Conservation (phyloP, 2,113 vertebrate species). For the Martes martes region DNA sequence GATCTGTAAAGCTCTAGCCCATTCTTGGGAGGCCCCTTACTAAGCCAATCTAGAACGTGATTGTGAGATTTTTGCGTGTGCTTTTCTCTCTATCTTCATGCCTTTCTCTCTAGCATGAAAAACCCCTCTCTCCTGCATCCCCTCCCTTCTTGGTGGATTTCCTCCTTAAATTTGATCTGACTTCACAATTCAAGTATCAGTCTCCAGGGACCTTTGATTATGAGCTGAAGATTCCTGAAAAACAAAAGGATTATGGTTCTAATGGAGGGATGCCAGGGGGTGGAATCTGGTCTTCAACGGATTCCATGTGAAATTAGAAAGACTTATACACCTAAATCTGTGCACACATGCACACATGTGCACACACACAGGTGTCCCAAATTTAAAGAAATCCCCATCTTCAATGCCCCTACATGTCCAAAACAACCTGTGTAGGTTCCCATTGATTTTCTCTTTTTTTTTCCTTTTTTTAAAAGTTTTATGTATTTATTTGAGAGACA, state of each 20-base stretch:
- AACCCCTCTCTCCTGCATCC: not conserved
- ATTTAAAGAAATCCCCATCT: not conserved
- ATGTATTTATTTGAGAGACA: not conserved
- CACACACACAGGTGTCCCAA: no score
- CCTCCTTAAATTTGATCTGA: not conserved
- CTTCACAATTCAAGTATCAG: not conserved
- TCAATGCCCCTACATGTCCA: not conserved
- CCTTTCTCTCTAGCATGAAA: not conserved
- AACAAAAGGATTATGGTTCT: not conserved
- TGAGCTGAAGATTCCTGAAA: not conserved
- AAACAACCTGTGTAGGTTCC: not conserved
- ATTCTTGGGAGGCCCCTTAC: not conserved
- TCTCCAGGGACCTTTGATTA: not conserved
- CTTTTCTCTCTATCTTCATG: not conserved
- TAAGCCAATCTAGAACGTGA: not conserved
- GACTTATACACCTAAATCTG: not conserved
- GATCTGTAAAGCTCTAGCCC: no score
- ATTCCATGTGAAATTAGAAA: not conserved
- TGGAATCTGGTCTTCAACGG: not conserved
- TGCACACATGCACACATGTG: no score
- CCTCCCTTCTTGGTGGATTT: not conserved
- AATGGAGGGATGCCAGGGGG: not conserved
- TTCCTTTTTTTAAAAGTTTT: not conserved
- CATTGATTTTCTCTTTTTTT: not conserved
- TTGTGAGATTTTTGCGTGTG: not conserved